Conservation (phyloP, 2,113 vertebrate species). For the Indicator maculatus region DNA sequence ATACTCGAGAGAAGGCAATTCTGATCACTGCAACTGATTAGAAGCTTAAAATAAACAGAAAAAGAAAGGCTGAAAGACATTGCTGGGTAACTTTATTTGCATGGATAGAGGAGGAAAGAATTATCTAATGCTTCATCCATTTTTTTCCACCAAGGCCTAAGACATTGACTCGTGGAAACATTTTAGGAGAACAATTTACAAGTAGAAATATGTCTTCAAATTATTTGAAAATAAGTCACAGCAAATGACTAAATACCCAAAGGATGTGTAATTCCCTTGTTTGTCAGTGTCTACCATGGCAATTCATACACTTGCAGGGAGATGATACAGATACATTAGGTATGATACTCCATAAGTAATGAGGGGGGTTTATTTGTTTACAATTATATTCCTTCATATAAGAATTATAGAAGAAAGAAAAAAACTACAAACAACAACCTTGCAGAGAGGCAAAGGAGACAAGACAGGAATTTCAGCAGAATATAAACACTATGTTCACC, state of each 20-base stretch:
- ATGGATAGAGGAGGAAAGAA: constrained; percentile 33
- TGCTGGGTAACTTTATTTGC: constrained; percentile 20
- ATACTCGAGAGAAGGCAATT: constrained; percentile 31
- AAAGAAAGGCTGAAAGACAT: constrained; percentile 10
- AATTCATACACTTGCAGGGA: not conserved
- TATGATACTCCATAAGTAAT: not conserved
- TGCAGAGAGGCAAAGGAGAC: not conserved
- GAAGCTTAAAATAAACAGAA: constrained; percentile 32
- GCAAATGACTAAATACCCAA: not conserved
- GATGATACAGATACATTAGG: not conserved
- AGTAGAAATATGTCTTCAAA: not conserved
- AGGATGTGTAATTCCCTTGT: not conserved
- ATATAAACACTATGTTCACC: not conserved
- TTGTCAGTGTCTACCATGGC: not conserved
- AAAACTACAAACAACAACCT: not conserved
- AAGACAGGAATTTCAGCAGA: not conserved
- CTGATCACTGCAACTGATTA: constrained; percentile 48
- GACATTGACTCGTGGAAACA: constrained; percentile 18
- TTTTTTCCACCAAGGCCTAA: constrained; percentile 52
- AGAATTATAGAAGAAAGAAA: not conserved
- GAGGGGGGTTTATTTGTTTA: not conserved
- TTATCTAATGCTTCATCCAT: constrained; percentile 46
- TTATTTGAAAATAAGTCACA: not conserved
- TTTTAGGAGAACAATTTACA: constrained; percentile 31
- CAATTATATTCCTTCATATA: not conserved